Base-by-base conservation (phyloP, 92 coral and sea anemone species). In the Epizoanthus illoricatus region DNA sequence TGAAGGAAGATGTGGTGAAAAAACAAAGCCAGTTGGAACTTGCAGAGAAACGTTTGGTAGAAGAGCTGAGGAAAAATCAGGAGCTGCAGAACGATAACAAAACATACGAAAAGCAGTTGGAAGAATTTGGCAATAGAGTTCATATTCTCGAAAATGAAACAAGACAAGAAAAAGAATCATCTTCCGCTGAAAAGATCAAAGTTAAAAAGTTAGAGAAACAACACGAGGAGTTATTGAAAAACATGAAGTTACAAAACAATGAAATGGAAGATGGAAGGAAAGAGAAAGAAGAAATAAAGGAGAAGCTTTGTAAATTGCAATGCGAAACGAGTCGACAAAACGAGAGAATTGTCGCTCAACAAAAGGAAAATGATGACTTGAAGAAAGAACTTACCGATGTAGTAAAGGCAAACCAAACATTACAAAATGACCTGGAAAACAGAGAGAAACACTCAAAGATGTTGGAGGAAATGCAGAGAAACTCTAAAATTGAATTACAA, bases 241-340 rank as follows among this genome's bases (percentile, higher is more conserved):
- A 86, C 20, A 78, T 79, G 33, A 80, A 81, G 74, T 74, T 85
- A 28, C 45, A 80, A 6, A 45, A 49, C 18, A 75, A 81, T 23
- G 89, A 92, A 83, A 72, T 67, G 16, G 88, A 84, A 36, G 92
- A 92, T 56, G 79, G 83, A 75, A 92, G 89, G 41, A 86, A n/a
- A 43, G 86, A 83, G 28, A 90, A 81, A 23, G 90, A 92, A 16
- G 61, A 88, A 36, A 76, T 90, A 11, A 84, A 81, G 71, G 90
- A 86, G 68, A 90, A 84, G 65, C 49, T 88, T 21, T 66, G 68
- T 55, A 52, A 45, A 11, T 68, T 70, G 4, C 68, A 80, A 54
- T 81, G 56, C 36, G 75, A 78, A 39, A 84, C 66, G 39, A 87
- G 17, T 43, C 40, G 57, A 13, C 68, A 69, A 36, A 15, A 23